Base-by-base conservation (phyloP, 2,113 vertebrate genomes). In the Corydoras maculifer region DNA sequence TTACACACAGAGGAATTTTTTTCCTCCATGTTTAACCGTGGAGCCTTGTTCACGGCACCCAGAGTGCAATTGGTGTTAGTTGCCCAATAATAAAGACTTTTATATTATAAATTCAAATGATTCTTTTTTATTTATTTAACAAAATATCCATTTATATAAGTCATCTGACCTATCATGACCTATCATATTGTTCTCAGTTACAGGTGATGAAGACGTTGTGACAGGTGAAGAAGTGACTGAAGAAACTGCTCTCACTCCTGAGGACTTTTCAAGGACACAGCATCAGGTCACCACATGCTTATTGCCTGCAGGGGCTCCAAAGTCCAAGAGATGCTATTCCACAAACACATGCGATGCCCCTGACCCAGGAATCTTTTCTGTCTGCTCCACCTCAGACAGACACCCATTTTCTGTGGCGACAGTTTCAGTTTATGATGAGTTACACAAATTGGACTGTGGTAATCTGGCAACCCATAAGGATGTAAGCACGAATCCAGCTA, bases 211-310 rank as follows among this genome's bases (percentile, higher is more conserved):
- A 2, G 77, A 75, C 50, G 55, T 79, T 5, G 77, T 75, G 35
- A 76, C 77, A 0, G 77, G 77, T 68, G 77, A 76, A 15, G 77
- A 79, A 49, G 77, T 79, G 35, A 79, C 77, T 2, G 77, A 79
- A 25, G 77, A 79, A 15, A 76, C 77, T 0, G 57, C 69, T 54
- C 70, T 79, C 31, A 69, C 12, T 30, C 11, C 49, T 55, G 65
- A 74, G 9, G n/a, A 51, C 14, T n/a, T 62, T 32, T 13, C 15
- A 4, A 32, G 48, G 13, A 30, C 30, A 0, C 53, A 12, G 9
- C 65, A 14, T 50, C 55, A 58, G 5, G 13, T 11, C 32, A 50
- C 3, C 0, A 9, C 30, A 31, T 43, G 7, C 43, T 25, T 12
- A 7, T 5, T 30, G 30, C 50, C 7, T 31, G 54, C 50, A 43